A percentile compares a stretch with the other conserved stretches of the same genome.
Conservation (phyloP, 2,888 invertebrate genomes). For the Pollenia griseotomentosa region DNA sequence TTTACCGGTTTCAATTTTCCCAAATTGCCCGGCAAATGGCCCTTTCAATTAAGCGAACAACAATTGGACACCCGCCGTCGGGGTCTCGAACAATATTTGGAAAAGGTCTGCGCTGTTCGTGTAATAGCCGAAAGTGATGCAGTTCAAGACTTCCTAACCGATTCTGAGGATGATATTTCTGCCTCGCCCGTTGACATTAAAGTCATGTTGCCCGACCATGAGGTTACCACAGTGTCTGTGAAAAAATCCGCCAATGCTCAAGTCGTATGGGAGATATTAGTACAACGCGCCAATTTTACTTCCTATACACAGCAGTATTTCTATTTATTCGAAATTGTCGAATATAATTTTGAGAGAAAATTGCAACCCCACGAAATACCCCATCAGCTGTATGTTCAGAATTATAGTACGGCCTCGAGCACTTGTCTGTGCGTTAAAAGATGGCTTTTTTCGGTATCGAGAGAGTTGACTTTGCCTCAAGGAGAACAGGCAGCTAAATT, state of each 20-base stretch:
- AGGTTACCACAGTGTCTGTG: conserved; percentile 94
- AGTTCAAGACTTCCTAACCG: conserved; percentile 98
- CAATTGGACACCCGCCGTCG: conserved; percentile 97
- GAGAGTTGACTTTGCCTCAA: conserved; percentile 88
- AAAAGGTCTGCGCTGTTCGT: conserved; percentile 98
- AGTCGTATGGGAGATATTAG: conserved; percentile 94
- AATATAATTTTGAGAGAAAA: conserved; percentile 98
- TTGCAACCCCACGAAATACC: conserved; percentile 97
- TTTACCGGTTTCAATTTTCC: conserved; percentile 98
- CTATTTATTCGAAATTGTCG: conserved; percentile 98
- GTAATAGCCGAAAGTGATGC: conserved; percentile 99
- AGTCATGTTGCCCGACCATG: conserved; percentile 94
- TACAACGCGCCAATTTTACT: conserved; percentile 92
- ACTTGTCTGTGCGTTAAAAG: conserved; percentile 95
- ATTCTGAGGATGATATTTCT: conserved; percentile 92
- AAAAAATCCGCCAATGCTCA: conserved; percentile 95
- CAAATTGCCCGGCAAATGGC: conserved; percentile 99
- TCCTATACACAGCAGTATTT: conserved; percentile 94
- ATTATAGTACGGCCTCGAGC: conserved; percentile 98
- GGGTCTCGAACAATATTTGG: conserved; percentile 98
- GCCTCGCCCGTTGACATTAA: conserved; percentile 91
- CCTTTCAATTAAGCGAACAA: conserved; percentile 98
- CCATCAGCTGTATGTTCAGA: conserved; percentile 99
- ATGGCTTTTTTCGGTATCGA: conserved; percentile 92
- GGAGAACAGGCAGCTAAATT: conserved; percentile 91